A percentile compares a stretch with the other conserved stretches of the same genome.
Conservation (phyloP, 2,113 vertebrate species). For the Carassius carassius region DNA sequence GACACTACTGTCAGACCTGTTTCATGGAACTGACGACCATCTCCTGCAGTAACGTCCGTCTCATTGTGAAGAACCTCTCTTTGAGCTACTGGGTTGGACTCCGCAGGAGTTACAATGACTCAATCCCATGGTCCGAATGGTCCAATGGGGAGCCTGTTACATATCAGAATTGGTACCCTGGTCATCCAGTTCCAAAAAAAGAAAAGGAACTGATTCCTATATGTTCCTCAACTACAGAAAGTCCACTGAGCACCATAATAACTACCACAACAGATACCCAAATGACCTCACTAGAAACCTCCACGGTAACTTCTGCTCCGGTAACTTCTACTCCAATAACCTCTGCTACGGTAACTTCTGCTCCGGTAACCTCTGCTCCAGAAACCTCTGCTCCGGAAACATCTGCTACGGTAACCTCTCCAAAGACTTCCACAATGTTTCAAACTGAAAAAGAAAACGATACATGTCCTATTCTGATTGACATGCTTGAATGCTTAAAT, state of each 20-base stretch:
- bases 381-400: not conserved
- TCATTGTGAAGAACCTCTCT: conserved; percentile 14
- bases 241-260: not conserved
- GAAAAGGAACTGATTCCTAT: not conserved
- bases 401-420: not conserved
- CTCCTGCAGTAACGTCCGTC: conserved; percentile 54
- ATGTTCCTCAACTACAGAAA: conserved; percentile 3
- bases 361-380: not conserved
- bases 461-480: not conserved
- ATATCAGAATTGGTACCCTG: conserved; percentile 78
- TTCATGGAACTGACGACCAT: conserved; percentile 69
- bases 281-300: not conserved
- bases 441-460: not conserved
- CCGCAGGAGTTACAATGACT: conserved; percentile 57
- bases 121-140: conserved; percentile 67
- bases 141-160: conserved; percentile 65
- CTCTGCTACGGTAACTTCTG: no score
- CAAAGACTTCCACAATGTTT: not conserved
- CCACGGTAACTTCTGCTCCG: not conserved
- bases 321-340: not conserved
- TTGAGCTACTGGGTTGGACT: conserved; percentile 70
- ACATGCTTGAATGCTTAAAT: conserved; percentile 27
- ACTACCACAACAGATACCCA: not conserved
- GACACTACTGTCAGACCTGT: conserved; percentile 62
- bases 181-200: conserved; percentile 59